Conservation (phyloP, 2,113 vertebrate species). For the Numida meleagris region DNA sequence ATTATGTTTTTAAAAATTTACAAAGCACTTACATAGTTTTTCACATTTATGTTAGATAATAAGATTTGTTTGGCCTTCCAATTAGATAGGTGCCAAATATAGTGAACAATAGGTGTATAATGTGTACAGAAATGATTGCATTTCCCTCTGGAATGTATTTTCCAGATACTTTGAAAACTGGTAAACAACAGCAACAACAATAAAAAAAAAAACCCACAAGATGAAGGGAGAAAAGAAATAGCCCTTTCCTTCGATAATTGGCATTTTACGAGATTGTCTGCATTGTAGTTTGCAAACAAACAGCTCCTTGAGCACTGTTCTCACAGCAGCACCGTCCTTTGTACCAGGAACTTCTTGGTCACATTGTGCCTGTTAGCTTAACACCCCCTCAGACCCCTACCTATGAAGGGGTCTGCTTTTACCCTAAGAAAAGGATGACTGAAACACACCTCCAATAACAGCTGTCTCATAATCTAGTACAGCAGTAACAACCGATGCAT, state of each 20-base stretch:
- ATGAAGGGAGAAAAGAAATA: neutral
- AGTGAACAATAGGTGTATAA: neutral
- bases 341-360: neutral
- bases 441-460: neutral
- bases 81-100: slow-evolving; percentile 31
- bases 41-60: neutral
- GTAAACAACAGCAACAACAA: neutral
- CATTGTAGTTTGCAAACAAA: neutral
- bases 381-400: neutral
- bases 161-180: neutral
- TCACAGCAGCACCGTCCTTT: neutral
- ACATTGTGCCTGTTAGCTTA: neutral
- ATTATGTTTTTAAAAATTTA: slow-evolving; percentile 58
- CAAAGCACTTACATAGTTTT: slow-evolving; percentile 37
- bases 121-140: neutral
- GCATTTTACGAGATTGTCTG: neutral
- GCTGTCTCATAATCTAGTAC: neutral
- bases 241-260: neutral
- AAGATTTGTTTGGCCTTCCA: slow-evolving; percentile 45
- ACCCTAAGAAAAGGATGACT: neutral
- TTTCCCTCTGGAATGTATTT: neutral
- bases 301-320: neutral
- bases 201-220: neutral
- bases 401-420: neutral
- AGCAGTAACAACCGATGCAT: neutral